A percentile compares a stretch with the other conserved stretches of the same genome.
Evolutionary conservation across 37 sponge, comb jelly and placozoan species (phyloP).

Genomic region (Beroe ovata): DNA sequence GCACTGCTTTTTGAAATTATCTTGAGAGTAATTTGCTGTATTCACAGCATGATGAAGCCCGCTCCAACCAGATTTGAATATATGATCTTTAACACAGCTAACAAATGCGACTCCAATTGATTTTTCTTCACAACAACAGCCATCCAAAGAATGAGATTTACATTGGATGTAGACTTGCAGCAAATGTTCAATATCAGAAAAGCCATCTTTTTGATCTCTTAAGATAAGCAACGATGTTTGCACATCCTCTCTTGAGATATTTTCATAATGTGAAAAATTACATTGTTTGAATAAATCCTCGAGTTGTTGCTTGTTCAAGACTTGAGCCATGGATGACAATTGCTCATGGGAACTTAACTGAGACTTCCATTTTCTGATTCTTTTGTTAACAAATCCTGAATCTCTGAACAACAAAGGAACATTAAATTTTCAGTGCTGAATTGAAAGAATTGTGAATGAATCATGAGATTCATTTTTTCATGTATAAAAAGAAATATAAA

Average conservation of each 20-base stretch:
- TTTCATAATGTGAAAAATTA: background rate
- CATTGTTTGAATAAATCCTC: background rate
- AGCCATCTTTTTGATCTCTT: background rate
- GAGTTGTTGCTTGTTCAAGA: background rate
- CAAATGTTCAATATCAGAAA: background rate
- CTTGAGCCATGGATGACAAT: too few relatives aligned
- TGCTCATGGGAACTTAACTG: too few relatives aligned
- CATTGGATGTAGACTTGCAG: background rate
- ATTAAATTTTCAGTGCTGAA: too few relatives aligned
- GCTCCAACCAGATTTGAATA: background rate
- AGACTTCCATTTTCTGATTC: too few relatives aligned
- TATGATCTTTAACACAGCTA: background rate
- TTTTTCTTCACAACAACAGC: background rate
- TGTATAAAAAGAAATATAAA: too few relatives aligned
- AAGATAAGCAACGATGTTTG: background rate
- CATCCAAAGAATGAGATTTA: background rate
- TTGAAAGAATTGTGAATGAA: too few relatives aligned
- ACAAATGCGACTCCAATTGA: background rate
- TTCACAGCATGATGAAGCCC: background rate
- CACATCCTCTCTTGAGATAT: background rate
- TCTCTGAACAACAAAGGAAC: too few relatives aligned
- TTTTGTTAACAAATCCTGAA: too few relatives aligned
- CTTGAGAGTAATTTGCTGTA: background rate
- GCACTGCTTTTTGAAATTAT: background rate
- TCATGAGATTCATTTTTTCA: too few relatives aligned